Base-by-base conservation (phyloP, 2,113 vertebrate genomes). In the Apodemus sylvaticus region DNA sequence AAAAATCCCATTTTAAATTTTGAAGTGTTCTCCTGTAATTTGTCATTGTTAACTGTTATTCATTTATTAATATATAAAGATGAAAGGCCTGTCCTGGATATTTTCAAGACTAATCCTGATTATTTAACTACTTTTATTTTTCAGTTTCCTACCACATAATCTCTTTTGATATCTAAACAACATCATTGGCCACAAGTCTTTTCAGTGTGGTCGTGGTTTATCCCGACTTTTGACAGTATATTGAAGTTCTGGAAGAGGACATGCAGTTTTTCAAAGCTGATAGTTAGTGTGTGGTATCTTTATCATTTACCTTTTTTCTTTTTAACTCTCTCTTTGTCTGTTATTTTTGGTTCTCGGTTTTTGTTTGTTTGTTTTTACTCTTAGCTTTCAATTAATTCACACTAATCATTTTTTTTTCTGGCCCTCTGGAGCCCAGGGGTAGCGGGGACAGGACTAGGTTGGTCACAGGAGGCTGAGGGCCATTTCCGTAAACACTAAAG, bases 81-180 rank as follows among this genome's bases (percentile, higher is more conserved):
- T 85, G 76, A 71, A 93, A 95, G 94, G 9, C 24, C 31, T 31
- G 22, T 92, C 48, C 89, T 96, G 51, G 31, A 12, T 90, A 89
- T 45, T 94, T 97, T 94, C 42, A 73, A n/a, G 66, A 93, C 14
- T 93, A 48, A 88, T 73, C 19, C 71, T 93, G 34, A 74, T 94
- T 94, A 11, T 77, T 94, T 86, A 53, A n/a, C 86, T 92, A 29
- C 58, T 90, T 48, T 77, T 93, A 76, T 91, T 26, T 92, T 82
- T 82, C 31, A 26, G 26, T 96, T 94, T 92, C 20, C 42, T 88
- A 53, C 74, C 10, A 68, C 74, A 26, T 66, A 93, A 48, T 89
- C 91, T 29, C 45, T 89, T 95, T 93, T 86, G 24, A 39, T 73
- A 68, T 24, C 39, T 42, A 96, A 94, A 34, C 77, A 83, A 1